These are phyloP conservation scores for Scleropages formosus DNA, from an alignment of 2,797 vertebrate genomes.

Conservation along the genomic window DNA sequence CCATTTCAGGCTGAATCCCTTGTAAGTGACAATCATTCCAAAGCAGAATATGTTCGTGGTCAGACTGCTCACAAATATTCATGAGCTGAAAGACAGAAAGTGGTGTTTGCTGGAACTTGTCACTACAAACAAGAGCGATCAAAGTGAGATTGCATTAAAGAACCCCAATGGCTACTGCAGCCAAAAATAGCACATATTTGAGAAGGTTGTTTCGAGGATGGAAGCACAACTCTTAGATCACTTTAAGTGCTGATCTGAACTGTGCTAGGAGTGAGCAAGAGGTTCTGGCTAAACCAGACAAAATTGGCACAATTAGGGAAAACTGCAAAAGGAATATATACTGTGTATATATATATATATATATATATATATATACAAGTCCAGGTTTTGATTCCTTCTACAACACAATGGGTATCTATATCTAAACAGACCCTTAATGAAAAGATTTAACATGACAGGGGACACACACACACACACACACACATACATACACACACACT, in stretches of 20 bases:
- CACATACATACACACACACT: no score
- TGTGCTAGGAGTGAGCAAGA: neutral
- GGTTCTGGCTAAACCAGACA: neutral
- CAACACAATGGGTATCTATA: no score
- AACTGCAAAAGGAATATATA: no score
- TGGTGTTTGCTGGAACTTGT: neutral
- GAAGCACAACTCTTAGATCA: neutral
- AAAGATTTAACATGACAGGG: no score
- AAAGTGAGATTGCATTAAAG: neutral
- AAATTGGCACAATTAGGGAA: neutral
- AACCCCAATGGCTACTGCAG: neutral
- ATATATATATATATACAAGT: no score
- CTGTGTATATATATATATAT: no score
- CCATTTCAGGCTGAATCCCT: neutral
- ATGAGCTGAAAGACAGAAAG: neutral
- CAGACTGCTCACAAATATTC: neutral
- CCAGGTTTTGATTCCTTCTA: no score
- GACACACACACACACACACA: no score
- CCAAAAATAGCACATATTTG: neutral
- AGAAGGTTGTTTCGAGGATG: neutral
- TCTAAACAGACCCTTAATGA: no score
- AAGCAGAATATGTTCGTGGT: neutral
- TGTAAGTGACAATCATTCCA: neutral
- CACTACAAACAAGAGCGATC: neutral
- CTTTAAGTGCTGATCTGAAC: neutral